Evolutionary conservation across 2,888 invertebrate species (phyloP), one percentile per base, ranked within the genome.

Genomic region (Limnephilus lunatus): DNA sequence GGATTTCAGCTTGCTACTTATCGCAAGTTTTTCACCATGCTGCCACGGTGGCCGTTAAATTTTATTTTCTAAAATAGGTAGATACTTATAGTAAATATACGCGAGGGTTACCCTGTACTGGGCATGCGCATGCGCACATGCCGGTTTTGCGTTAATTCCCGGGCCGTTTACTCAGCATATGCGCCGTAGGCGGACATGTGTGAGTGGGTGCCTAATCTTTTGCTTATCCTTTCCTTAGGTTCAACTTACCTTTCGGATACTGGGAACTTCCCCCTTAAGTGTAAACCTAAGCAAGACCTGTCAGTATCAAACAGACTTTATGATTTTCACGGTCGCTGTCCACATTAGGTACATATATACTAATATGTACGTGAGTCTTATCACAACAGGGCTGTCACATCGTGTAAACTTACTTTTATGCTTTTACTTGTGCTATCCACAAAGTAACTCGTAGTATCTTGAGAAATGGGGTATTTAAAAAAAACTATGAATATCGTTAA

Each of bases 141-240:
- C 48, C 44, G 44, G 48, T 86, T 30, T 44, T 44, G 48, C 48
- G 86, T 30, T 44, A 44, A 48, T n/a, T 86, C 48, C 30, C 39
- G 39, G 85, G n/a, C 86, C 86, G 44, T 48, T 86, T 48, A 7
- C 86, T 30, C 31, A 32, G 31, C 44, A 31, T 31, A 44, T 44
- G 86, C n/a, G 86, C 44, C 48, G 86, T 86, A 48, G 53, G 87
- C 87, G 87, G 87, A 87, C 87, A 35, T n/a, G 14, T 87, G 48
- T 30, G 87, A 53, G 87, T 53, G 87, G 87, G 87, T 30, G 53
- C 87, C 87, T 87, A 87, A 87, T 87, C 87, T 68, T 53, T 85
- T 85, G 39, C 85, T 39, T 85, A 35, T 32, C 82, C 82, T 82
- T 32, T 30, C 31, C 82, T 32, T 30, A 12, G 82, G 82, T 82